phyloP scores from a whole-genome alignment of 2,113 vertebrate genomes.

The Semicossyphus pulcher region DNA sequence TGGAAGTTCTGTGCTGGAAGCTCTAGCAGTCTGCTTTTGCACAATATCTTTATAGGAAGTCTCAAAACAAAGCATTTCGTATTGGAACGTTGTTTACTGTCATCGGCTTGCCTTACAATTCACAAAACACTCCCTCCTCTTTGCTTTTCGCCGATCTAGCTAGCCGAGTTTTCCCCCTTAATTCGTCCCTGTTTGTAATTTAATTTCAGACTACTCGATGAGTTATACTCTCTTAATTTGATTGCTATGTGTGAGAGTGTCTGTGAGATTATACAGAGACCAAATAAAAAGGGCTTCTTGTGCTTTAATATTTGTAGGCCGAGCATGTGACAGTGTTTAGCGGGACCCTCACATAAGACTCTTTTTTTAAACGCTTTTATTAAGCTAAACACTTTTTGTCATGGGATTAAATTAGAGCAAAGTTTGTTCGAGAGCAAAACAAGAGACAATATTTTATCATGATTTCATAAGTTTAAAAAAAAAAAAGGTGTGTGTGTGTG shows the following conservation, averaged over 20 bases:
- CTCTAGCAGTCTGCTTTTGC: not conserved
- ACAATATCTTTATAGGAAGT: not conserved
- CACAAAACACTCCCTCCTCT: not conserved
- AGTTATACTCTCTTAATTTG: conserved; percentile 64
- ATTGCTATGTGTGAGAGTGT: conserved; percentile 57
- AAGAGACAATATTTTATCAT: not conserved
- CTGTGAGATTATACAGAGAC: conserved; percentile 40
- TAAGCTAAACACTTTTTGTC: conserved; percentile 23
- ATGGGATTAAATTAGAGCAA: not conserved
- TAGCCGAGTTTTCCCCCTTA: conserved; percentile 16
- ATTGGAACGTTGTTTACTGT: not conserved
- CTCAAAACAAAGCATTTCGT: not conserved
- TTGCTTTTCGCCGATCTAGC: not conserved
- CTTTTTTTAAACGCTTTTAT: not conserved
- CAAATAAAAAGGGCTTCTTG: conserved; percentile 53
- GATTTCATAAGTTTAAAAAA: not conserved
- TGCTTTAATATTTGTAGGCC: conserved; percentile 47
- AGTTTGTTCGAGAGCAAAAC: conserved; percentile 10
- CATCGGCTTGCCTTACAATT: not conserved
- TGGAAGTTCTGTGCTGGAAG: not conserved
- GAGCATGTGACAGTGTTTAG: conserved; percentile 67
- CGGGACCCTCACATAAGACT: conserved; percentile 26
- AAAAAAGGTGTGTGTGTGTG: conserved; percentile 4
- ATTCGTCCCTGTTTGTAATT: conserved; percentile 43
- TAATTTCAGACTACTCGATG: conserved; percentile 42